A percentile compares a stretch with the other conserved stretches of the same genome.
These are phyloP conservation scores for Pterocles burchelli DNA, from an alignment of 2,113 vertebrate genomes.

Conservation along the genomic window DNA sequence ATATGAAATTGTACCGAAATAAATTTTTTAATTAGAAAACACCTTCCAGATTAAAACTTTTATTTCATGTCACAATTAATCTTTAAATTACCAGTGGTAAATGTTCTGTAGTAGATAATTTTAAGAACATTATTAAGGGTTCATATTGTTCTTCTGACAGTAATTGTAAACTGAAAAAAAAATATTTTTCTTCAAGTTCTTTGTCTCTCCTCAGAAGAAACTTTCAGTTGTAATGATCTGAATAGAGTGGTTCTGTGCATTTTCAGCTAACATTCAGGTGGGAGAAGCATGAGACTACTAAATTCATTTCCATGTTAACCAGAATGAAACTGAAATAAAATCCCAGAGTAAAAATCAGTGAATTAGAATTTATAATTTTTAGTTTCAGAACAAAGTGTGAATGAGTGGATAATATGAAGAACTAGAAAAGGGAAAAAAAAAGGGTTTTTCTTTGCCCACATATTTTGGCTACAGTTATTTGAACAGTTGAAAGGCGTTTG, in stretches of 20 bases:
- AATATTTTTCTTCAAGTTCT: not conserved
- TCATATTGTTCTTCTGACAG: not conserved
- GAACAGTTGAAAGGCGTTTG: not conserved
- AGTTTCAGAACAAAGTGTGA: not conserved
- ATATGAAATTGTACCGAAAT: not conserved
- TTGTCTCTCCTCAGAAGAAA: not conserved
- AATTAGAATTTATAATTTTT: not conserved
- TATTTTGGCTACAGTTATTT: not conserved
- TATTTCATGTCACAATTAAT: not conserved
- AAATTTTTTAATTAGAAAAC: not conserved
- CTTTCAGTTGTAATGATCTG: not conserved
- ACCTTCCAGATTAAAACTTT: not conserved
- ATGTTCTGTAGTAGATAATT: not conserved
- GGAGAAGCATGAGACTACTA: not conserved
- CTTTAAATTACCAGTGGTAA: not conserved
- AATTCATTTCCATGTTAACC: not conserved
- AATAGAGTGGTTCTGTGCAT: not conserved
- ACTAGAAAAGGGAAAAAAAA: not conserved
- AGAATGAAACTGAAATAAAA: not conserved
- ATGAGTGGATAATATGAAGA: not conserved
- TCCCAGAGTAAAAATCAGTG: not conserved
- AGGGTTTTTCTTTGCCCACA: not conserved
- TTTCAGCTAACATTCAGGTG: not conserved
- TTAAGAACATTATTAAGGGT: not conserved
- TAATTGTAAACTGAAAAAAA: not conserved